Conservation (phyloP, 2,113 vertebrate genomes). For the Oryzias woworae region DNA sequence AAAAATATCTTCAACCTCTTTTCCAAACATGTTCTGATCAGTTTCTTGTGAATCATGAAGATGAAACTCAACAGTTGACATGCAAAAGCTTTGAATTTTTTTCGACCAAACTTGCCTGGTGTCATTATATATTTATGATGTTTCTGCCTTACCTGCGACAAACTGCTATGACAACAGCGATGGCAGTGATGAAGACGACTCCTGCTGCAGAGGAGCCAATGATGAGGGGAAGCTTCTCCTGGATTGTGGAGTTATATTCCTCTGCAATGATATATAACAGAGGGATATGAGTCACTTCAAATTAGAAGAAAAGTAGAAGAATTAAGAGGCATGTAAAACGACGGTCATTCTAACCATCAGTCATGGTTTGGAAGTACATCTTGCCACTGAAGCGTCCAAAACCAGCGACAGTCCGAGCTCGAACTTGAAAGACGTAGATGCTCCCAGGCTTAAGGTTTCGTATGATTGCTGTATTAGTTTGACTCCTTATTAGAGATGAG, state of each 20-base stretch:
- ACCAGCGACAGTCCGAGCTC: constrained; percentile 92
- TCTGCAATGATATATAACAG: constrained; percentile 69
- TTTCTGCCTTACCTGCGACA: constrained; percentile 84
- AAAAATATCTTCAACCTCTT: constrained; percentile 16
- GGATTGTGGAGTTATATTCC: constrained; percentile 91
- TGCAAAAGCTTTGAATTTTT: too few species aligned
- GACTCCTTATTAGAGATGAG: constrained; percentile 88
- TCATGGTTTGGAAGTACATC: constrained; percentile 99
- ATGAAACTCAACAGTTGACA: too few species aligned
- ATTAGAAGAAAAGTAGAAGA: not conserved
- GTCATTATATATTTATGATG: accelerated
- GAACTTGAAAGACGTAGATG: constrained; percentile 97
- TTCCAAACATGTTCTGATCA: too few species aligned
- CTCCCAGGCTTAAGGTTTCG: constrained; percentile 86
- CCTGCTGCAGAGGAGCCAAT: constrained; percentile 89
- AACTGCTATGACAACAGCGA: constrained; percentile 86
- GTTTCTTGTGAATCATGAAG: too few species aligned
- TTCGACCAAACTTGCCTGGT: not conserved
- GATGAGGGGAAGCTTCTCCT: constrained; percentile 94
- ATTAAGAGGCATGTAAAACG: not conserved
- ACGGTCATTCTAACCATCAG: constrained; percentile 81
- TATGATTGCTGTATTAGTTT: constrained; percentile 91
- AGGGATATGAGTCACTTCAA: not conserved
- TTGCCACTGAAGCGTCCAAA: constrained; percentile 95
- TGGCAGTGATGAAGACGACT: constrained; percentile 90